Base-by-base conservation (phyloP, 1,140 invertebrate genomes). In the honey bee (Apis mellifera) region DNA sequence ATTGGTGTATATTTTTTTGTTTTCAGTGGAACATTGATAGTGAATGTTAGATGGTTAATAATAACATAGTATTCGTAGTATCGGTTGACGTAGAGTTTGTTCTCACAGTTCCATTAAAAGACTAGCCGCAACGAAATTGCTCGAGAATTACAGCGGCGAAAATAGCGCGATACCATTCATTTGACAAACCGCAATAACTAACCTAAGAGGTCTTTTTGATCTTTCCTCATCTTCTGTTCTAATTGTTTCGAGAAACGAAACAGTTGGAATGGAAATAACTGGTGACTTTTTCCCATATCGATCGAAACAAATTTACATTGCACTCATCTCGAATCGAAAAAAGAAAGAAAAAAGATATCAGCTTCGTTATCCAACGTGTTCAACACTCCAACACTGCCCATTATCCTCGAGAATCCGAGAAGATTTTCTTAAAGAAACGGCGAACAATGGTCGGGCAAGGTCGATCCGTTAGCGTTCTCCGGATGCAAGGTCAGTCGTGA, bases 401-500 rank as follows among this genome's bases (percentile, higher is more conserved):
- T 21, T 26, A 32, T 71, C 54, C 54, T 19, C 64, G 54, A 52
- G 62, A 50, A 59, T 21, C 11, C 12, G 54, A 57, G 52, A 1
- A 55, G 2, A 55, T 23, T 57, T 17, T 7, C 23, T 26, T 2
- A 68, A 82, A 68, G 64, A 59, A 59, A n/a, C 17, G 0, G 73
- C 19, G 64, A 82, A 76, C 72, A 68, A 81, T 75, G 72, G 4
- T 13, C 15, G 74, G 55, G 74, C 55, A 69, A 82, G 66, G 65
- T 70, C 73, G 74, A 69, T 3, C 80, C 65, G 52, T 82, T 82
- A 77, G 73, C 50, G 55, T 48, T 50, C 15, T 17, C 9, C 15
- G 48, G 48, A 60, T 59, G 64, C 72, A 69, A 82, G 79, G 73
- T 82, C 64, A 52, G 73, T 76, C 79, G 73, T 68, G 73, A 76